phyloP scores from a whole-genome alignment of 2,797 vertebrate species.

The Vireo griseus region DNA sequence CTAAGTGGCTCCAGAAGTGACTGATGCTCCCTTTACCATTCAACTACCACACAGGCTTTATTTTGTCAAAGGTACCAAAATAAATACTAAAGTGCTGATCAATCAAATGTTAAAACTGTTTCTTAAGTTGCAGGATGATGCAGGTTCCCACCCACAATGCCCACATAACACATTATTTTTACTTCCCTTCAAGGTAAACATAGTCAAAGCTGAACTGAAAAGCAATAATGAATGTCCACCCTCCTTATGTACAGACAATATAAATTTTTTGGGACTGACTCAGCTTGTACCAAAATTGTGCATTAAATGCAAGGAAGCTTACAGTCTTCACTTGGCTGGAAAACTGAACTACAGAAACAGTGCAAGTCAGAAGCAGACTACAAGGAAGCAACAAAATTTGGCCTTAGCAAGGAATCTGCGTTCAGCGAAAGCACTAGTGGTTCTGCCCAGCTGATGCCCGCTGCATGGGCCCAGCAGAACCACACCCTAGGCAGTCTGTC shows the following conservation, averaged over 20 bases:
- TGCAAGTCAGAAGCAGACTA: background rate
- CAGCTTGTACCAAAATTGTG: background rate
- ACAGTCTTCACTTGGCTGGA: background rate
- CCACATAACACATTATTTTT: background rate
- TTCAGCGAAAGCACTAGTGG: background rate
- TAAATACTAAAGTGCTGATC: background rate
- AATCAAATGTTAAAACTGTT: background rate
- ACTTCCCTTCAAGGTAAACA: background rate
- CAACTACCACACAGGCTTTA: background rate
- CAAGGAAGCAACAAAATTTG: background rate
- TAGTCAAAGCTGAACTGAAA: background rate
- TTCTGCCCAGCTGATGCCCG: background rate
- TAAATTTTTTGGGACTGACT: background rate
- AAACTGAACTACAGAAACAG: background rate
- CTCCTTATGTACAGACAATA: fast-evolving
- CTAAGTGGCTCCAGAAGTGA: background rate
- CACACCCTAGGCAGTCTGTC: no score
- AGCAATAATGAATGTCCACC: background rate
- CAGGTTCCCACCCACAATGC: background rate
- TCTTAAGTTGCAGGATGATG: background rate
- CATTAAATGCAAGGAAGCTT: background rate
- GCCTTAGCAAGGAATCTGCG: background rate
- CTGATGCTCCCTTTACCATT: background rate
- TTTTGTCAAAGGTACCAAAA: background rate
- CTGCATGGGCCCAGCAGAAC: fast-evolving